Evolutionary conservation across 1,140 invertebrate species (phyloP).

Genomic region (Drosophila guanche): DNA sequence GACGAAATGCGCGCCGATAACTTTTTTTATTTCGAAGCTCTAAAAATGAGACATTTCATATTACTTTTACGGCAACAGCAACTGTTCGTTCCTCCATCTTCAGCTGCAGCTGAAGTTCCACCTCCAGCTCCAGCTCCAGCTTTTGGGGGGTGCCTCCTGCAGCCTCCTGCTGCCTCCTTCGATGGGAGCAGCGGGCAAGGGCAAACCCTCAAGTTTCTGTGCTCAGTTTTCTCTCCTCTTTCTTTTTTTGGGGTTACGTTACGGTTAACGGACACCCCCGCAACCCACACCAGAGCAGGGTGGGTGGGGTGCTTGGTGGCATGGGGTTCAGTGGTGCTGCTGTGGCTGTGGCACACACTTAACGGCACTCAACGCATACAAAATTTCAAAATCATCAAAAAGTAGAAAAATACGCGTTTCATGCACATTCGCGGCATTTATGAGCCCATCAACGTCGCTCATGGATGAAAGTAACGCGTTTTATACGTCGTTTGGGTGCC

Average conservation of each 20-base stretch:
- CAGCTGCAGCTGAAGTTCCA: too few relatives aligned
- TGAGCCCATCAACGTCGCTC: conserved; percentile 83
- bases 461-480: conserved; percentile 82
- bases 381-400: conserved; percentile 82
- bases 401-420: conserved; percentile 82
- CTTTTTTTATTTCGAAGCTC: conserved; percentile 81
- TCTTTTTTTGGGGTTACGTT: conserved; percentile 56
- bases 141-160: not conserved
- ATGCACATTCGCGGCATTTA: conserved; percentile 82
- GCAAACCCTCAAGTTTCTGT: conserved; percentile 19
- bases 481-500: conserved; percentile 80
- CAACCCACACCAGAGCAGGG: not conserved
- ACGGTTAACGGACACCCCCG: conserved; percentile 43
- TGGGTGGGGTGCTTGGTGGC: not conserved
- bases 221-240: not conserved
- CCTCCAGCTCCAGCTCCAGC: too few relatives aligned
- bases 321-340: not conserved
- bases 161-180: conserved; percentile 20
- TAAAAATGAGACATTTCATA: conserved; percentile 82
- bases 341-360: conserved; percentile 42
- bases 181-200: conserved; percentile 43
- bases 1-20: conserved; percentile 72
- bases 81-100: conserved; percentile 45
- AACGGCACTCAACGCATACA: conserved; percentile 81
- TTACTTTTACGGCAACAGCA: conserved; percentile 78